phyloP scores from a whole-genome alignment of 2,888 invertebrate species.

The Willowsia nigromaculata region DNA sequence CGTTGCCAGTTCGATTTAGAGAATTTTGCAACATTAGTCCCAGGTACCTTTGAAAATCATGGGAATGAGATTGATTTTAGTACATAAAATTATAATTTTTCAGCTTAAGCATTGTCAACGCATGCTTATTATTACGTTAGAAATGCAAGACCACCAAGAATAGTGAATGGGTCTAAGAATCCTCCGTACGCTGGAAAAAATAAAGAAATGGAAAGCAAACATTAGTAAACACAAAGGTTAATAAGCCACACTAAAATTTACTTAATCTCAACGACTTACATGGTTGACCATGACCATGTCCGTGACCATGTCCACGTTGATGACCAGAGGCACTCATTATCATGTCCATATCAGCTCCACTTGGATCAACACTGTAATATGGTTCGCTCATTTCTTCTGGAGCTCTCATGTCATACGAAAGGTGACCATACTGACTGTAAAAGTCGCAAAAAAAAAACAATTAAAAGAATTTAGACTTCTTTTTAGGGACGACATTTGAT shows the following conservation, averaged over 20 bases:
- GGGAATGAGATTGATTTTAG: background rate
- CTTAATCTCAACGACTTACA: too few relatives aligned
- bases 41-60: constrained; percentile 61
- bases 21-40: constrained; percentile 77
- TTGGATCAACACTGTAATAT: background rate
- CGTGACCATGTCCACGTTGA: constrained; percentile 64
- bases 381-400: constrained; percentile 51
- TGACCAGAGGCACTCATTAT: constrained; percentile 69
- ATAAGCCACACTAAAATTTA: too few relatives aligned
- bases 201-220: background rate
- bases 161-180: constrained; percentile 77
- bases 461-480: too few relatives aligned
- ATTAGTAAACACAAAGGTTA: too few relatives aligned
- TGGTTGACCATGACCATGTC: constrained; percentile 54
- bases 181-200: constrained; percentile 66
- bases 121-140: constrained; percentile 63
- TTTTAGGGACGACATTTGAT: background rate
- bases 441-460: background rate
- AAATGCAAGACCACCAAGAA: constrained; percentile 78
- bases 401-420: constrained; percentile 71
- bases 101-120: background rate
- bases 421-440: constrained; percentile 69
- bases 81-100: background rate
- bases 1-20: constrained; percentile 62
- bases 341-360: constrained; percentile 63